Base-by-base conservation (phyloP, 1,140 invertebrate species). In the Trigoniulus corallinus region DNA sequence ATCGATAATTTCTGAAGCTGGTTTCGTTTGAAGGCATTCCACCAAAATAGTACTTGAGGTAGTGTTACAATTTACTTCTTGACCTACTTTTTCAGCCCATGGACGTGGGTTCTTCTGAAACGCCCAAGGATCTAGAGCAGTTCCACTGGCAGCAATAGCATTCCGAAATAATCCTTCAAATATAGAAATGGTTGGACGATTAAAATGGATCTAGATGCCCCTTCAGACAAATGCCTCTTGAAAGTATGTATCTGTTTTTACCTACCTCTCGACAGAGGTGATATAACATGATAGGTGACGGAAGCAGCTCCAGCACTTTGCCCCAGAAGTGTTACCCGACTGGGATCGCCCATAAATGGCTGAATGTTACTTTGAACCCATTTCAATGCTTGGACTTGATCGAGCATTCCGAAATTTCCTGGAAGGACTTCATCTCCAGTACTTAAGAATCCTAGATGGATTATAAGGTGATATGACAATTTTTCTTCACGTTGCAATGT, bases 41-140 rank as follows among this genome's bases (percentile, higher is more conserved):
- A 34, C 29, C 29, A 34, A 34, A 7, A 15, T 34, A 15, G 7
- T 7, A 34, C 29, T 34, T 7, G 7, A 7, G 15, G 29, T 34
- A 7, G 29, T 34, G 7, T 34, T 15, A 34, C 29, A 34, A 34
- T 34, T 34, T 7, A 34, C 29, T 7, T 7, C 29, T 34, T 34
- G 7, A 7, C 29, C 29, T 7, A 34, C 7, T 34, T 34, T 7
- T 7, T 34, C 26, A 18, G 46, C 46, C 4, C 22, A 47, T 10
- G 12, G 22, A 37, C 27, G 27, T 7, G 46, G 4, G 4, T 47
- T 15, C 4, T 7, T 4, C n/a, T 47, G 23, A 4, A 25, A 4
- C 2, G 89, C 85, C 92, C 91, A 96, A 61, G 94, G 88, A 1
- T 88, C 84, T 20, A 93, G 63, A 1, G 88, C 83, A 15, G 88